Conservation (phyloP, 2,797 vertebrate species). For the Calcarius lapponicus region DNA sequence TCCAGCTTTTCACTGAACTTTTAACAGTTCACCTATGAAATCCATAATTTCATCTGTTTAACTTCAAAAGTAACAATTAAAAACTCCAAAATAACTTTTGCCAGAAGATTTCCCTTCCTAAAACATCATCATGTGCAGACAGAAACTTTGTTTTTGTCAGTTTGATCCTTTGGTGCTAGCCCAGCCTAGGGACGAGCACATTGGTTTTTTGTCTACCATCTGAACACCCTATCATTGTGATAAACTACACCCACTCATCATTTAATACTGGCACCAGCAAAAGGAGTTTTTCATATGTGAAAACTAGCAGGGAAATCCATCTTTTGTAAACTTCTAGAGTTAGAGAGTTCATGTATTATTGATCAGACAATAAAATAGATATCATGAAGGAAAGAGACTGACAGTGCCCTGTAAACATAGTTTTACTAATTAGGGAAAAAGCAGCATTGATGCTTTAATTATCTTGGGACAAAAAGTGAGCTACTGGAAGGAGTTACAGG, state of each 20-base stretch:
- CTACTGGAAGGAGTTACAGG: neutral
- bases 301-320: slow-evolving; percentile 30
- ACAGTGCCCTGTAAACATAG: neutral
- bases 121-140: neutral
- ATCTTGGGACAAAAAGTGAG: slow-evolving; percentile 42
- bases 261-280: neutral
- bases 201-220: neutral
- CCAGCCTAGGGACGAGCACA: neutral
- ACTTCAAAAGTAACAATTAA: neutral
- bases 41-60: neutral
- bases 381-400: neutral
- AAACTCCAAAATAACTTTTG: neutral
- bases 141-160: neutral
- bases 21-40: neutral
- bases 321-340: slow-evolving; percentile 33
- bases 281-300: neutral
- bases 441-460: slow-evolving; percentile 25
- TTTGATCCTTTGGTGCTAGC: neutral
- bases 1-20: neutral
- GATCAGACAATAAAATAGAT: slow-evolving; percentile 29
- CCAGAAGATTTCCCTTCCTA: neutral
- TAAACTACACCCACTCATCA: neutral
- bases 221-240: neutral
- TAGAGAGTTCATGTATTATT: slow-evolving; percentile 59
- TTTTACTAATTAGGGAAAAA: neutral